Evolutionary conservation across 2,797 vertebrate genomes (phyloP).

Genomic region (Acropternis orthonyx): DNA sequence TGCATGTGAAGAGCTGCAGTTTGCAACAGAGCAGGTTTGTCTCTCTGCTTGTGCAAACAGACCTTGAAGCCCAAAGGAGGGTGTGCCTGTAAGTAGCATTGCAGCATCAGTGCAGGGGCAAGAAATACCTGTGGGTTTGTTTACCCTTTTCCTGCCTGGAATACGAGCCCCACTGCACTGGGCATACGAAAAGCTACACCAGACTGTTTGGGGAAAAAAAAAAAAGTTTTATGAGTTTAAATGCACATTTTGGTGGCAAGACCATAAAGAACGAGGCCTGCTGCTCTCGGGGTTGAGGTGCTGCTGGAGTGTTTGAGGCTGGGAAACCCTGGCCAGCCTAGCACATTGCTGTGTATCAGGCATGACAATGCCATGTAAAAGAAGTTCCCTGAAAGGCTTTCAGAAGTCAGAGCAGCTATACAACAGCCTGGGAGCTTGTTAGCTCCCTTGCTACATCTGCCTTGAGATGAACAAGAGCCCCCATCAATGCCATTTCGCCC

Average conservation of each 20-base stretch:
- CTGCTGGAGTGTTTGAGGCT: background rate
- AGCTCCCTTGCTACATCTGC: constrained; percentile 65
- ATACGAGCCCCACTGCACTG: too few species aligned
- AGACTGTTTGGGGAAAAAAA: background rate
- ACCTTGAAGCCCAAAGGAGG: background rate
- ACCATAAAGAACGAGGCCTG: background rate
- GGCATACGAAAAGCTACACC: background rate
- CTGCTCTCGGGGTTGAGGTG: background rate
- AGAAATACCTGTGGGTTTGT: background rate
- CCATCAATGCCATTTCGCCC: background rate
- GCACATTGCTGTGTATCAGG: constrained; percentile 18
- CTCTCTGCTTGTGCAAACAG: background rate
- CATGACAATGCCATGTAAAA: constrained; percentile 62
- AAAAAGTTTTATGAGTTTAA: background rate
- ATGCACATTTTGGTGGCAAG: background rate
- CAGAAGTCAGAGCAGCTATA: constrained; percentile 66
- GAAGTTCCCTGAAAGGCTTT: constrained; percentile 53
- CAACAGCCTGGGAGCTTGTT: constrained; percentile 59
- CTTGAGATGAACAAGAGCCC: constrained; percentile 58
- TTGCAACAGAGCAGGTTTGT: background rate
- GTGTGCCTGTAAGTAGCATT: accelerated
- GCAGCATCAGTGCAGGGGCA: background rate
- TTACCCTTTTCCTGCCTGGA: background rate
- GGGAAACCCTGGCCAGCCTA: background rate
- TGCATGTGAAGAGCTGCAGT: background rate